Base-by-base conservation (phyloP, 2,888 invertebrate species). In the Apamea crenata region DNA sequence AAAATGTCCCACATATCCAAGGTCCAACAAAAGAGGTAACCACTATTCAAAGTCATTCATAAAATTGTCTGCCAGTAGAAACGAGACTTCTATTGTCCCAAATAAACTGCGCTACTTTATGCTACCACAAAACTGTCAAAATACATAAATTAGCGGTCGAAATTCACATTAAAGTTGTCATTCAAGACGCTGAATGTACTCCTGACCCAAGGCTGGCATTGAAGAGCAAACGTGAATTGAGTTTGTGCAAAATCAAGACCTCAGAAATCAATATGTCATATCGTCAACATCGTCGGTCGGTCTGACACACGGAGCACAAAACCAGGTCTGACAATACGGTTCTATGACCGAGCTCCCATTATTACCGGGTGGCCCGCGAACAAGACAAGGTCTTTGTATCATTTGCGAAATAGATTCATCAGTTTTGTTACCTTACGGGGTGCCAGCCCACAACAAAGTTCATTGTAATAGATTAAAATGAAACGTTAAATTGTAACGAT, bases 291-390 rank as follows among this genome's bases (percentile, higher is more conserved):
- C 59, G 87, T 78, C 77, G 82, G 85, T 73, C 80, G 83, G 90
- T 90, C 91, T 91, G 85, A 94, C 93, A 94, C n/a, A n/a, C n/a
- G n/a, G n/a, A n/a, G n/a, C n/a, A n/a, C n/a, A n/a, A n/a, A n/a
- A n/a, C n/a, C n/a, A n/a, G 83, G 90, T 90, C 91, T 91, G 85
- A 94, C 93, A 94, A 94, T 93, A 89, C 90, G 86, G 91, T 92
- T 92, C 87, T 90, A 86, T 84, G 81, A 87, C 87, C 80, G 84
- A 81, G 81, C 87, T 89, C 83, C 92, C 90, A 93, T 94, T 94
- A 94, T 94, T 94, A 93, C 94, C 93, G 96, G 96, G 96, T 96
- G 96, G 96, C 93, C 95, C 87, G 85, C 86, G 88, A 89, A 88
- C 89, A 90, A 91, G 89, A 90, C 90, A 87, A 87, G 83, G 84